Evolutionary conservation across 2,113 vertebrate species (phyloP).

Genomic region (Notarius quadriscutis): DNA sequence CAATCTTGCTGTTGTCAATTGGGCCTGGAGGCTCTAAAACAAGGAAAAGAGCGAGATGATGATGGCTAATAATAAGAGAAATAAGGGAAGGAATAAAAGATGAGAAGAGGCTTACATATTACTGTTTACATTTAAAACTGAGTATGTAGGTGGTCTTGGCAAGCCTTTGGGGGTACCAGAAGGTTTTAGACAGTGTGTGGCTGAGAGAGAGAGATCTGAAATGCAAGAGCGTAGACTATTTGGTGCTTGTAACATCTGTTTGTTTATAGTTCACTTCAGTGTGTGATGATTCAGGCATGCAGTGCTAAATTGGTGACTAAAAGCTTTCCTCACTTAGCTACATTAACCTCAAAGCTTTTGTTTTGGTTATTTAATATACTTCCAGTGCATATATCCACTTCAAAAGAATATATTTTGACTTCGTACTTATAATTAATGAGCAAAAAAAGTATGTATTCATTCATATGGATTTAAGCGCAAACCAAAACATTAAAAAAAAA

Average conservation of each 20-base stretch:
- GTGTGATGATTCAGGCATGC: slow-evolving; percentile 11
- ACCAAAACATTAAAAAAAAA: background rate
- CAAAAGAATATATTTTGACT: background rate
- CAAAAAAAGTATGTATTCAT: background rate
- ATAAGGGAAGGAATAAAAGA: background rate
- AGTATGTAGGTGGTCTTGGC: slow-evolving; percentile 23
- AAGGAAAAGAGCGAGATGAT: background rate
- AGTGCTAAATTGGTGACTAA: background rate
- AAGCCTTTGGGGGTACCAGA: background rate
- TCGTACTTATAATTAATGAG: background rate
- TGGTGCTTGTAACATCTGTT: background rate
- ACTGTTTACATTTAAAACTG: slow-evolving; percentile 1
- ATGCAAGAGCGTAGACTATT: background rate
- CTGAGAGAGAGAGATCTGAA: background rate
- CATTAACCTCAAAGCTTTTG: background rate
- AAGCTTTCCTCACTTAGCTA: background rate
- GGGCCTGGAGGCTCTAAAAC: slow-evolving; percentile 87
- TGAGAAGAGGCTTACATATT: background rate
- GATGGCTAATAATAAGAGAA: background rate
- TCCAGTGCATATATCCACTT: background rate
- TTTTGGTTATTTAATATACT: background rate
- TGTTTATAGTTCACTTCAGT: slow-evolving; percentile 23
- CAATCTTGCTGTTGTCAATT: slow-evolving; percentile 95
- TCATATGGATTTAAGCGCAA: background rate
- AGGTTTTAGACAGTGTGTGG: slow-evolving; percentile 9